Evolutionary conservation across 2,113 vertebrate genomes (phyloP).

Genomic region (Hassar affinis): DNA sequence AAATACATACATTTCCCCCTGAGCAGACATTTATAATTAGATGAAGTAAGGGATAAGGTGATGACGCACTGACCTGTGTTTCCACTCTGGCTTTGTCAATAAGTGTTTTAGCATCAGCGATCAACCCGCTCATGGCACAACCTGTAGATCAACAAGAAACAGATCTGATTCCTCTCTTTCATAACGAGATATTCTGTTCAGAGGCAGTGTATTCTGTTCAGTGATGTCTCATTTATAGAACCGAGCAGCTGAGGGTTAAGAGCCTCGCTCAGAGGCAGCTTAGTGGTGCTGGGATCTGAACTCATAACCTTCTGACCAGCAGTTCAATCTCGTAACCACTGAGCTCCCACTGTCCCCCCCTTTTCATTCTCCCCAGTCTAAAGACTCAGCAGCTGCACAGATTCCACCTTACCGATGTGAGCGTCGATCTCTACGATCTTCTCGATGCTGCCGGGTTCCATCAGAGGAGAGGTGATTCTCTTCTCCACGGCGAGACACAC

Average conservation of each 20-base stretch:
- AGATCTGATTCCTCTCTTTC: background rate
- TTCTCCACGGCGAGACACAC: conserved; percentile 98
- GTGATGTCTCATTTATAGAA: too few species aligned
- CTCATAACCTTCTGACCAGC: too few species aligned
- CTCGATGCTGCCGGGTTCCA: conserved; percentile 99
- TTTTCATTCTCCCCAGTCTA: too few species aligned
- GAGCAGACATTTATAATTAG: background rate
- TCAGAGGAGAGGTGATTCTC: conserved; percentile 95
- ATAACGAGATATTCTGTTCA: background rate
- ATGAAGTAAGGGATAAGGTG: background rate
- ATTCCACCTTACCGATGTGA: conserved; percentile 82
- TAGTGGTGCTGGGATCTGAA: too few species aligned
- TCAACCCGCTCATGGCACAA: conserved; percentile 98
- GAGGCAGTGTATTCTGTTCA: too few species aligned
- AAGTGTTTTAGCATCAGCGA: conserved; percentile 97
- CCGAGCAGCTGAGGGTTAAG: too few species aligned
- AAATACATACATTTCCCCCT: too few species aligned
- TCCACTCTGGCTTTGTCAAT: conserved; percentile 99
- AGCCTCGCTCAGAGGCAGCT: background rate
- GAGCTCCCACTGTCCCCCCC: too few species aligned
- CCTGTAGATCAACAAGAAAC: conserved; percentile 67
- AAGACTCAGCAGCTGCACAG: background rate
- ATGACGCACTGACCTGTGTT: conserved; percentile 82
- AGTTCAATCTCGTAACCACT: too few species aligned
- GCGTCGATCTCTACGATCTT: conserved; percentile 98